phyloP scores from a whole-genome alignment of 64 coral and sea anemone species.

The Montipora sp. region DNA sequence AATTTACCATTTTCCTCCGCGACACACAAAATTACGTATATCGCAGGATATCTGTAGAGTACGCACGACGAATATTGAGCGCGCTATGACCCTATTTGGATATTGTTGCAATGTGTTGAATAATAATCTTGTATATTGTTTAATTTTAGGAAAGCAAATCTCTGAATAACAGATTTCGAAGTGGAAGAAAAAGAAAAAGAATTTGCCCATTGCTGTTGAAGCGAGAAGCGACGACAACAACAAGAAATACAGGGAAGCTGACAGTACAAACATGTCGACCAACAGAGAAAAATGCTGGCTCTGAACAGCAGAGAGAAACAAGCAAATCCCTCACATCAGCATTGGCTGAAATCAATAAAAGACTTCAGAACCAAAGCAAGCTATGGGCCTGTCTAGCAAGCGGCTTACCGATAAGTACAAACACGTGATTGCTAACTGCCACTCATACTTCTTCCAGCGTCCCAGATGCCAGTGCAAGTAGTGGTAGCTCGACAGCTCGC shows the following conservation, averaged over 20 bases:
- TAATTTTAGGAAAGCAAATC: background rate
- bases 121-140: background rate
- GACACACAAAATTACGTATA: too few species aligned
- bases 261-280: background rate
- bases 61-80: too few species aligned
- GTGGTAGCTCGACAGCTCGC: too few species aligned
- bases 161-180: background rate
- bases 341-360: slow-evolving; percentile 20
- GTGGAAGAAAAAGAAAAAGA: slow-evolving; percentile 19
- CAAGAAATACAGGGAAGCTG: background rate
- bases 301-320: background rate
- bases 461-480: too few species aligned
- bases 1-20: background rate
- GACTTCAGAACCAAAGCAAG: slow-evolving; percentile 22
- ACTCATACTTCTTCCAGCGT: background rate
- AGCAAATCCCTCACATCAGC: slow-evolving; percentile 11
- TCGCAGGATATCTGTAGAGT: too few species aligned
- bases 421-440: background rate
- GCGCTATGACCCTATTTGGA: too few species aligned
- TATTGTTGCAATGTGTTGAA: too few species aligned
- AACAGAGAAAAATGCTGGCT: background rate
- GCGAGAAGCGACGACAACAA: background rate
- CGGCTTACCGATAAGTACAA: background rate
- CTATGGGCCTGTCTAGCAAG: slow-evolving; percentile 15
- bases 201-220: background rate